Evolutionary conservation across 2,888 invertebrate species (phyloP).

Genomic region (Stenchaetothrips biformis): DNA sequence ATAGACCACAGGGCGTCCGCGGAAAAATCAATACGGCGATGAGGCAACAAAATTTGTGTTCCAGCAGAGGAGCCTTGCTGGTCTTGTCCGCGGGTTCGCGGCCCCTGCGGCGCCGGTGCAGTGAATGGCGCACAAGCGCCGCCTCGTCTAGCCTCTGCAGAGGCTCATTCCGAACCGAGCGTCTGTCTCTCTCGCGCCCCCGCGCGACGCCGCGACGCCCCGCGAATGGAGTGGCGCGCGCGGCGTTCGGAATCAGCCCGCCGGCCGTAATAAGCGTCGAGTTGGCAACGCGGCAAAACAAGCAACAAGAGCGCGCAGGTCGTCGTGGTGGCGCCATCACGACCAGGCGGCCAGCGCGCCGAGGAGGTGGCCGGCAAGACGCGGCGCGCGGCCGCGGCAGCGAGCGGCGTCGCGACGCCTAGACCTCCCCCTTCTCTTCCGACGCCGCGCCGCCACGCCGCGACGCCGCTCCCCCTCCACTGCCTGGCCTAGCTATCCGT

Average conservation of each 20-base stretch:
- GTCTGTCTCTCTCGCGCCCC: background rate
- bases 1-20: too few relatives aligned
- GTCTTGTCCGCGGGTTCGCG: too few relatives aligned
- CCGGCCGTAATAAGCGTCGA: background rate
- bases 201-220: too few relatives aligned
- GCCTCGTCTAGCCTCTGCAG: too few relatives aligned
- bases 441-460: background rate
- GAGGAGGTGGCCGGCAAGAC: background rate
- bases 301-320: conserved; percentile 22
- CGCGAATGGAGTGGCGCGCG: background rate
- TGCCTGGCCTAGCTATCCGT: background rate
- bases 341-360: background rate
- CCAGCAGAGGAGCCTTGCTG: too few relatives aligned
- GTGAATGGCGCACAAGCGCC: too few relatives aligned
- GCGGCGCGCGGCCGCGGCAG: background rate
- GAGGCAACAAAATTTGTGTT: too few relatives aligned
- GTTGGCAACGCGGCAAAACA: conserved; percentile 8
- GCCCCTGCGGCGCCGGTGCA: too few relatives aligned
- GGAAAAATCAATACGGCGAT: too few relatives aligned
- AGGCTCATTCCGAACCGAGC: too few relatives aligned
- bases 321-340: conserved; percentile 5
- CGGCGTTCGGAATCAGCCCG: too few relatives aligned
- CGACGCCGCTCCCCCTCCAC: background rate
- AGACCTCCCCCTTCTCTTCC: too few relatives aligned
- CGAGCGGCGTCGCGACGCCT: conserved; percentile 1